Evolutionary conservation across 2,888 invertebrate species (phyloP).

Genomic region (Fragum whitleyi): DNA sequence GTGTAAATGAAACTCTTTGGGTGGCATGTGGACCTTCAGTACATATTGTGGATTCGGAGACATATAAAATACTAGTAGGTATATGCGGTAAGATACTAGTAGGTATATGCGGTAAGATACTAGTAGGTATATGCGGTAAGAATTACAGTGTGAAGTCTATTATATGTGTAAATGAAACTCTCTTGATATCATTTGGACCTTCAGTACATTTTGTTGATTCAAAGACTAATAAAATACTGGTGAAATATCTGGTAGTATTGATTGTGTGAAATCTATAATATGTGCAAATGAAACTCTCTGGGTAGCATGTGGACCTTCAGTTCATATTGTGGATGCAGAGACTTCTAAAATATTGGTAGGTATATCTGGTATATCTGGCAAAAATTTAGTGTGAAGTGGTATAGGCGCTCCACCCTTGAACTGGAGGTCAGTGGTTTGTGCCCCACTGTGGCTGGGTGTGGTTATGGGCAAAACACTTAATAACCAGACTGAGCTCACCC

Average conservation of each 20-base stretch:
- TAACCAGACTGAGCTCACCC: too few species aligned
- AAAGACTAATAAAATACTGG: constrained; percentile 66
- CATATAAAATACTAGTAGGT: constrained; percentile 65
- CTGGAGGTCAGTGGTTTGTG: too few species aligned
- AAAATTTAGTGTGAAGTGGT: too few species aligned
- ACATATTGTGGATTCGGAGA: constrained; percentile 87
- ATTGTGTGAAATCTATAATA: constrained; percentile 50
- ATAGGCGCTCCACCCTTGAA: too few species aligned
- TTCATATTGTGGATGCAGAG: constrained; percentile 88
- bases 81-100: constrained; percentile 65
- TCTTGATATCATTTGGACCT: constrained; percentile 95
- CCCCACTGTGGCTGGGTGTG: too few species aligned
- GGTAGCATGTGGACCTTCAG: constrained; percentile 93
- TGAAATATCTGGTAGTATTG: too few species aligned
- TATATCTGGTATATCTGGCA: too few species aligned
- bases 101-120: constrained; percentile 40
- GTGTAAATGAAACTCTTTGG: constrained; percentile 92
- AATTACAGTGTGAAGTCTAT: constrained; percentile 51
- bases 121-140: too few species aligned
- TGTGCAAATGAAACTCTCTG: constrained; percentile 92
- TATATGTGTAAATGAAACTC: constrained; percentile 89
- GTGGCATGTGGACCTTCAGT: constrained; percentile 94
- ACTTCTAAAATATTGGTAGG: constrained; percentile 67
- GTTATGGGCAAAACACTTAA: too few species aligned
- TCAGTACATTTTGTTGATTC: constrained; percentile 90